Conservation (phyloP, 2,888 invertebrate genomes). For the Eudasyphora cyanicolor region DNA sequence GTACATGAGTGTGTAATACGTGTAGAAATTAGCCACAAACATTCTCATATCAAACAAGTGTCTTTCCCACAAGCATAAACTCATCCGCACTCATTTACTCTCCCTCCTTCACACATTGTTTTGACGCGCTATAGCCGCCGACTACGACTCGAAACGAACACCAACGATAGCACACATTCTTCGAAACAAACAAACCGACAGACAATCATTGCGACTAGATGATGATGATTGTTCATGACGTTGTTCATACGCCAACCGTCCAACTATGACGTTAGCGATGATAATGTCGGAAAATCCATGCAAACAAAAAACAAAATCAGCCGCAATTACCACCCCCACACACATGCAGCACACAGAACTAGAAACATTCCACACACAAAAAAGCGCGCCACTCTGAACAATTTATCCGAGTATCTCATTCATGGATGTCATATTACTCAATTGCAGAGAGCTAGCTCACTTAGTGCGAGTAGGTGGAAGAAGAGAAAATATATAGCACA, state of each 20-base stretch:
- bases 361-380: not conserved
- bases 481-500: no score
- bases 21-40: no score
- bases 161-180: not conserved
- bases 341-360: not conserved
- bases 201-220: not conserved
- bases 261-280: not conserved
- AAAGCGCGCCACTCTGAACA: conserved; percentile 18
- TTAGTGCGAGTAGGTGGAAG: not conserved
- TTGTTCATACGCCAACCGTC: not conserved
- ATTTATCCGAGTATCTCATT: not conserved
- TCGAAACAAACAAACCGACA: not conserved
- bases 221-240: not conserved
- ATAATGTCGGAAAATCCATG: conserved; percentile 12
- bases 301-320: not conserved
- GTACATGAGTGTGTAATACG: no score
- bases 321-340: not conserved
- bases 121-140: not conserved
- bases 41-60: conserved; percentile 11
- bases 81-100: not conserved
- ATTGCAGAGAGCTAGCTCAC: not conserved
- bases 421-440: not conserved
- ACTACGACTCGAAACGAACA: not conserved
- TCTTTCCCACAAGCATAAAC: not conserved
- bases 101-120: not conserved